Base-by-base conservation (phyloP, 2,797 vertebrate species). In the Helostoma temminkii region DNA sequence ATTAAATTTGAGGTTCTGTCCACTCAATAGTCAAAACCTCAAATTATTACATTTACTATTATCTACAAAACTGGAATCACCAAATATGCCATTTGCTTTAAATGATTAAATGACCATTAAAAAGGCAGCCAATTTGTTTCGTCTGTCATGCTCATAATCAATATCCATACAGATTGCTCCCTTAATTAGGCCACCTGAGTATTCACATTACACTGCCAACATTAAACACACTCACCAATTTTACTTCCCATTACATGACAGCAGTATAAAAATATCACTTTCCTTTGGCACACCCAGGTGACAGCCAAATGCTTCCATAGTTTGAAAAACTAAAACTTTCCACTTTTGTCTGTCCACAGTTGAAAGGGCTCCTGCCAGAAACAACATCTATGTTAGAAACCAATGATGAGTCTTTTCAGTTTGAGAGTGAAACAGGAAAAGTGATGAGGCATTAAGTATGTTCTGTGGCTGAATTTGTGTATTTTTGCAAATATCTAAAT, bases 381-480 rank as follows among this genome's bases (percentile, higher is more conserved):
- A 75, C 84, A 82, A 80, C 80, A 78, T 78, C 58, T 77, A 72
- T 16, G 70, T 60, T 15, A 57, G 67, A 71, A 75, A 78, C 71
- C 77, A 47, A 42, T 6, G 50, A 52, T 53, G 46, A 46, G n/a
- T 36, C 26, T 59, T 45, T 34, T 56, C 59, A 54, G 52, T 24
- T 19, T 0, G 16, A 46, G 36, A 25, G 14, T 39, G 46, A 66
- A 58, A 53, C 36, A 49, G 41, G 61, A 54, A 58, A 46, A 66
- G 19, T 7, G n/a, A n/a, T n/a, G n/a, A n/a, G n/a, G n/a, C n/a
- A n/a, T n/a, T 37, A 28, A 34, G 34, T 30, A 46, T 42, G 28
- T 49, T 57, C 26, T 25, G 58, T 28, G 59, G 45, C 47, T 12
- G 34, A 19, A 32, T 42, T 56, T 61, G 50, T 18, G 39, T 42